A percentile compares a stretch with the other conserved stretches of the same genome.
Conservation (phyloP, 1,140 invertebrate genomes). For the Brachionus plicatilis region DNA sequence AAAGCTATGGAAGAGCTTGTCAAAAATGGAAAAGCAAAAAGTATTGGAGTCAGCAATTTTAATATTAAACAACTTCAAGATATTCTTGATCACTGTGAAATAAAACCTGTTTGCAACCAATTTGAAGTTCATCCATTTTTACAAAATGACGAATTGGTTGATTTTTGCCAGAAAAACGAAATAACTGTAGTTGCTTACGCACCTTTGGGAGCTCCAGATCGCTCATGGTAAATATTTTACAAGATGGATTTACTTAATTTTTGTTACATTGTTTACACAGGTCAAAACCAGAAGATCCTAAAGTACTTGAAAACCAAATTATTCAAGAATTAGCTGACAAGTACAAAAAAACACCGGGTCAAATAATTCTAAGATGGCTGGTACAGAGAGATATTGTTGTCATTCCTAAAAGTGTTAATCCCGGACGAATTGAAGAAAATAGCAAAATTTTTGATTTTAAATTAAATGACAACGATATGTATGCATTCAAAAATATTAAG, state of each 20-base stretch:
- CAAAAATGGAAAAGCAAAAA: slow-evolving; percentile 42
- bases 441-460: slow-evolving; percentile 30
- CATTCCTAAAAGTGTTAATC: slow-evolving; percentile 38
- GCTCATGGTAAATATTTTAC: not conserved
- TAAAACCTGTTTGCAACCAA: slow-evolving; percentile 56
- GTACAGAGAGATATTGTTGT: slow-evolving; percentile 31
- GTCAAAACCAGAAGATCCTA: slow-evolving; percentile 2
- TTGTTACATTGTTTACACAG: not conserved
- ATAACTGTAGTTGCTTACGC: slow-evolving; percentile 42
- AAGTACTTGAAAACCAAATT: not conserved
- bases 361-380: slow-evolving; percentile 28
- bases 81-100: slow-evolving; percentile 47
- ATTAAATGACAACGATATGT: not conserved
- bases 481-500: not conserved
- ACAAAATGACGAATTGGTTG: slow-evolving; percentile 48
- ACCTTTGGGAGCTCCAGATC: slow-evolving; percentile 31
- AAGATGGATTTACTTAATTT: not conserved
- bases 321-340: not conserved
- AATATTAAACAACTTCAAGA: slow-evolving; percentile 49
- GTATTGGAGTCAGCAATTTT: slow-evolving; percentile 56
- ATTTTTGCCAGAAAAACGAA: slow-evolving; percentile 51
- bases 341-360: not conserved
- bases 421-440: slow-evolving; percentile 3
- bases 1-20: slow-evolving; percentile 34
- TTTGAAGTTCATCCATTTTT: slow-evolving; percentile 57